Percentiles rank a stretch among this genome's conserved stretches.
Evolutionary conservation across 2,113 vertebrate species (phyloP).

Genomic region (Meriones unguiculatus): DNA sequence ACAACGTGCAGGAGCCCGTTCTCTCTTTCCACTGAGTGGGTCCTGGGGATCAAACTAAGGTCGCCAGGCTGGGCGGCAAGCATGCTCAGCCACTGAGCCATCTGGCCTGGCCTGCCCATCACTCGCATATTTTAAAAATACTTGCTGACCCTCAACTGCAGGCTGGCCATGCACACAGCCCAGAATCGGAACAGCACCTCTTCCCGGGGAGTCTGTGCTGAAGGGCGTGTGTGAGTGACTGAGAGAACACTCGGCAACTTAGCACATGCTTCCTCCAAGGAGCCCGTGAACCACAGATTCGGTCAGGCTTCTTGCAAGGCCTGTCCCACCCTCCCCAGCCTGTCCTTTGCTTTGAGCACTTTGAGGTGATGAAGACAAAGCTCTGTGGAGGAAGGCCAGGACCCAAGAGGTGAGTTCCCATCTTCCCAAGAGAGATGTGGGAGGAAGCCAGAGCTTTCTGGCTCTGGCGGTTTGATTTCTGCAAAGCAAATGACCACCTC

Average conservation of each 20-base stretch:
- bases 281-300: accelerated
- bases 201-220: accelerated
- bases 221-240: accelerated
- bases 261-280: accelerated
- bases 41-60: not conserved
- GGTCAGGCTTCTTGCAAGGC: accelerated
- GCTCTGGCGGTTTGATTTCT: not conserved
- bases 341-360: accelerated
- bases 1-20: not conserved
- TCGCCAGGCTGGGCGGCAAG: not conserved
- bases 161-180: accelerated
- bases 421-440: not conserved
- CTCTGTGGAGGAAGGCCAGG: accelerated
- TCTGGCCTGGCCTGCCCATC: not conserved
- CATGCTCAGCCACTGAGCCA: not conserved
- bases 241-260: too few species aligned
- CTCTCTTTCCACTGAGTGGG: not conserved
- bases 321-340: accelerated
- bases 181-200: not conserved
- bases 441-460: not conserved
- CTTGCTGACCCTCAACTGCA: too few species aligned
- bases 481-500: accelerated
- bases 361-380: not conserved
- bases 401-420: accelerated
- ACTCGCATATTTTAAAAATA: not conserved